Evolutionary conservation across 2,113 vertebrate genomes (phyloP), one percentile per base, ranked within the genome.

Genomic region (Naja naja): DNA sequence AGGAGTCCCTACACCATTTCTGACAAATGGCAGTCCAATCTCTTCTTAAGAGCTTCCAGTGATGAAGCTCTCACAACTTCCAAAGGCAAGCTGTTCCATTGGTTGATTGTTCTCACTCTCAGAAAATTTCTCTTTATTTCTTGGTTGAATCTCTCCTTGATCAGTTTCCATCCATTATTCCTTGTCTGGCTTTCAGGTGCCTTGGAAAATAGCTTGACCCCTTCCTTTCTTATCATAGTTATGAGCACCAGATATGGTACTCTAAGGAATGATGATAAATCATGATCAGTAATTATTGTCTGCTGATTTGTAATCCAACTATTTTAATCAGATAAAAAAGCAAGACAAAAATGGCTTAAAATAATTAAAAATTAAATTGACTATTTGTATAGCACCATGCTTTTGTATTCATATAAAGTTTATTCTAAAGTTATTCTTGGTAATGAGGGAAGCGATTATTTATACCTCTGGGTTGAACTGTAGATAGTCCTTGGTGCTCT

Each of bases 291-390:
- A 1, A 12, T 60, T 43, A 88, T 81, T 85, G 87, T 5, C 90
- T 81, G 25, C 39, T 89, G 58, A 56, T 86, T 94, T 91, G 6
- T 89, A 93, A 47, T 52, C 69, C 56, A 91, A 2, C 4, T 58
- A 92, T 11, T 90, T 94, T 90, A 49, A 2, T 89, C 88, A 60
- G 60, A 85, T 34, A 93, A 89, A 89, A 93, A 90, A 89, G 90
- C 74, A 89, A 39, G 49, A 25, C 23, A 87, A 25, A 27, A 93
- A 87, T 45, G 9, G 27, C 43, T 86, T 47, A 86, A 86, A 25
- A 86, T 47, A 86, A 86, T 23, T 25, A 52, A 27, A 49, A 52
- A 55, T 88, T 93, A 93, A 94, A 93, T 94, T 89, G 47, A 86
- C 58, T 87, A 93, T 95, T 60, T 87, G 45, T 90, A 34, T 91